Evolutionary conservation across 1,140 invertebrate species (phyloP).

Genomic region (Solenopsis fugax): DNA sequence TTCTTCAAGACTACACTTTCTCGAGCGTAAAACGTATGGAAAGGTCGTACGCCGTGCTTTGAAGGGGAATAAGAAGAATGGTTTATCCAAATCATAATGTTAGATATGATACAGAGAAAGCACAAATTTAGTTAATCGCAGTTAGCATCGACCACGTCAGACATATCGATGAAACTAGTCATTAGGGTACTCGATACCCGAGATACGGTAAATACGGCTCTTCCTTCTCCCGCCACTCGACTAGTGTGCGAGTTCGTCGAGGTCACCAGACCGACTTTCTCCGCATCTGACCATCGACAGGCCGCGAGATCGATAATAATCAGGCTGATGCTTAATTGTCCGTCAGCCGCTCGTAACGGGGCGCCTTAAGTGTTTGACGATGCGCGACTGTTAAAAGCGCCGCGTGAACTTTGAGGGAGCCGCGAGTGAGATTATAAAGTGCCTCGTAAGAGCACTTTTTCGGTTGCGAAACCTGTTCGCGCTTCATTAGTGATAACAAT

Average conservation of each 20-base stretch:
- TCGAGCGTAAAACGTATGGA: neutral
- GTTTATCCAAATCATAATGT: neutral
- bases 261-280: conserved; percentile 74
- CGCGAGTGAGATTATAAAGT: conserved; percentile 21
- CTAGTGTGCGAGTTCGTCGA: neutral
- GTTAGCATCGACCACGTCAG: conserved; percentile 13
- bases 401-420: conserved; percentile 50
- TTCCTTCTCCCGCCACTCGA: conserved; percentile 27
- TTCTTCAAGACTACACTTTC: conserved; percentile 33
- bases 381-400: conserved; percentile 54
- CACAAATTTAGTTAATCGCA: conserved; percentile 30
- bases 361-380: conserved; percentile 53
- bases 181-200: conserved; percentile 7
- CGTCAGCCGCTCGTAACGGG: conserved; percentile 40
- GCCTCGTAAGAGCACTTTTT: conserved; percentile 60
- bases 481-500: conserved; percentile 63
- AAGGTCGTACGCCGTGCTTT: neutral
- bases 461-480: conserved; percentile 59
- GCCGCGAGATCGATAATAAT: conserved; percentile 73
- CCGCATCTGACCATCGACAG: conserved; percentile 53
- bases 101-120: neutral
- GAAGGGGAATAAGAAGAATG: neutral
- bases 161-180: conserved; percentile 3
- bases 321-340: conserved; percentile 68
- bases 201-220: conserved; percentile 16